These are phyloP conservation scores for Drosophila micromelanica DNA, from an alignment of 1,140 invertebrate species.

Conservation along the genomic window DNA sequence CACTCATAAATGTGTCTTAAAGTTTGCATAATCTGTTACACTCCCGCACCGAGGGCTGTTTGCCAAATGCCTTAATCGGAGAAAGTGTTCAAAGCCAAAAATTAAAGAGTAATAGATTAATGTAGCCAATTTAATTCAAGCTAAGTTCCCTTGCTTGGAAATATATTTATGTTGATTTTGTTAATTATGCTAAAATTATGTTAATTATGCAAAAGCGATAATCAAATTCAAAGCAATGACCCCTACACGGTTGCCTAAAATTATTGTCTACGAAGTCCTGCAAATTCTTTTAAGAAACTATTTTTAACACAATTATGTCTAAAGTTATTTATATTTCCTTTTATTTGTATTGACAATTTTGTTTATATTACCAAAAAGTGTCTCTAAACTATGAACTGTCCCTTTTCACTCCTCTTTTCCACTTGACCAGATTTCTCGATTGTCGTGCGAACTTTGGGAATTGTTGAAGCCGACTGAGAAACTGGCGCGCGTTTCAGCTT, in stretches of 20 bases:
- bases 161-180: background rate
- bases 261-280: background rate
- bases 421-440: background rate
- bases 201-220: conserved; percentile 29
- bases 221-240: conserved; percentile 4
- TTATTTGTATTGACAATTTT: no score
- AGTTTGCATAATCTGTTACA: conserved; percentile 42
- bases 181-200: conserved; percentile 34
- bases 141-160: background rate
- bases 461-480: conserved; percentile 13
- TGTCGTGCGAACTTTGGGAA: conserved; percentile 2
- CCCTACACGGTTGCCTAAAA: no score
- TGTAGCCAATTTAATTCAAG: background rate
- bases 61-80: conserved; percentile 1
- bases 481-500: conserved; percentile 5
- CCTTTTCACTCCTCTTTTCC: background rate
- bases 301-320: no score
- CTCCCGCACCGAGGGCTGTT: conserved; percentile 15
- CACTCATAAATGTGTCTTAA: conserved; percentile 60
- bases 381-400: background rate
- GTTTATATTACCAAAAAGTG: background rate
- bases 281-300: no score
- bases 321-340: no score
- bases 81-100: conserved; percentile 42
- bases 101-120: background rate